A percentile compares a stretch with the other conserved stretches of the same genome.
Conservation (phyloP, 1,140 invertebrate species). For the Sinella curviseta region DNA sequence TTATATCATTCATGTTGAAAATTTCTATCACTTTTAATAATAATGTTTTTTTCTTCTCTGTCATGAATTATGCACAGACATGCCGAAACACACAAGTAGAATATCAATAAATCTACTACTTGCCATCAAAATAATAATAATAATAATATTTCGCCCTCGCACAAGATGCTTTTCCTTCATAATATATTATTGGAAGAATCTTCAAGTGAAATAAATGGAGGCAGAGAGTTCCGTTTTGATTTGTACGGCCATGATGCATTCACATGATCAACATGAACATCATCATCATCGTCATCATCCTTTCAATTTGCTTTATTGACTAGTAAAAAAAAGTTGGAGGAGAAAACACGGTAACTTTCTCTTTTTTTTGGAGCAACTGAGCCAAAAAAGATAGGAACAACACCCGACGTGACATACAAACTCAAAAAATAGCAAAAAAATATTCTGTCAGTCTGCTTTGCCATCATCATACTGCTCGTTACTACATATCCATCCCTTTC, state of each 20-base stretch:
- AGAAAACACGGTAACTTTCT: not conserved
- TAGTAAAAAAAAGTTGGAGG: not conserved
- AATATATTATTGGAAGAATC: too few species aligned
- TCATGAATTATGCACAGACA: too few species aligned
- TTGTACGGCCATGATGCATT: not conserved
- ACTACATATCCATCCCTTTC: too few species aligned
- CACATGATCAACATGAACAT: not conserved
- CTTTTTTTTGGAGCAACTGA: not conserved
- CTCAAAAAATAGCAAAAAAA: not conserved
- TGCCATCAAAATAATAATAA: too few species aligned
- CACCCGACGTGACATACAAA: not conserved
- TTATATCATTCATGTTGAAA: too few species aligned
- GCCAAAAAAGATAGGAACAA: not conserved
- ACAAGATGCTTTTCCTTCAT: too few species aligned
- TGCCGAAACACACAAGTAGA: too few species aligned
- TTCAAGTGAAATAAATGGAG: not conserved
- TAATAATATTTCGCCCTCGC: too few species aligned
- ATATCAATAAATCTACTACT: too few species aligned
- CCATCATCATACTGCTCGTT: too few species aligned
- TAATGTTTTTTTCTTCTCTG: too few species aligned
- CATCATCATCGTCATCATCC: not conserved
- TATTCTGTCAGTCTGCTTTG: not conserved
- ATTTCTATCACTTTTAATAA: too few species aligned
- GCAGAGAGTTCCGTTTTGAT: not conserved
- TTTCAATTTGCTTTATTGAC: not conserved